Evolutionary conservation across 2,797 vertebrate species (phyloP), one percentile per base, ranked within the genome.

Genomic region (Tachyglossus aculeatus): DNA sequence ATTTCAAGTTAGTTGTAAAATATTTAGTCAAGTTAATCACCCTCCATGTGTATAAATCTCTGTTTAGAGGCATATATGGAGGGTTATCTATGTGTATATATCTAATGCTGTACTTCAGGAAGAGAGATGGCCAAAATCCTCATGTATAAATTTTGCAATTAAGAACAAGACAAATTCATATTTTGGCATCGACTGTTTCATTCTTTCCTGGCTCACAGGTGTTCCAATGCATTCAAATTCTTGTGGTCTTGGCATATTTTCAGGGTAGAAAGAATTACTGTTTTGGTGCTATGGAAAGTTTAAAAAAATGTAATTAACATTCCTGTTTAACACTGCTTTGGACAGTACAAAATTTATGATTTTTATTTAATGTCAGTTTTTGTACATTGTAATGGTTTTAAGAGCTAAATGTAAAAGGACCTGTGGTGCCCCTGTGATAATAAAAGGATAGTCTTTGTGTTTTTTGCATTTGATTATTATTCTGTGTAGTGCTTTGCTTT

Each of bases 181-280:
- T 69, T 78, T 73, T 85, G 32, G 16, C 60, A 71, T 37, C 52
- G 24, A 67, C 51, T 9, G 10, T 66, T 81, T 84, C 52, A 29
- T 50, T 77, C 41, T 64, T 59, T n/a, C 24, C 53, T 76, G 41
- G 25, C 39, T 82, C 79, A 65, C 86, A 89, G 70, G 79, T 86
- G 79, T 88, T 90, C 41, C 4, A 1, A 51, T 69, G 37, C 37
- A 67, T 79, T 81, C 53, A 80, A 25, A 85, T 78, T 73, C 24
- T 72, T 86, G 60, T 43, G 68, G 51, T 82, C 55, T 77, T 70
- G 43, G 25, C 51, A 67, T 57, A 53, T 69, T 64, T 86, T 86
- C 48, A 79, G 36, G 31, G 14, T 44, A 56, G 25, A 76, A 33
- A 43, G 78, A 90, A 85, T 78, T 67, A 81, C 38, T 74, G 2